Base-by-base conservation (phyloP, 1,140 invertebrate species). In the Orius insidiosus region DNA sequence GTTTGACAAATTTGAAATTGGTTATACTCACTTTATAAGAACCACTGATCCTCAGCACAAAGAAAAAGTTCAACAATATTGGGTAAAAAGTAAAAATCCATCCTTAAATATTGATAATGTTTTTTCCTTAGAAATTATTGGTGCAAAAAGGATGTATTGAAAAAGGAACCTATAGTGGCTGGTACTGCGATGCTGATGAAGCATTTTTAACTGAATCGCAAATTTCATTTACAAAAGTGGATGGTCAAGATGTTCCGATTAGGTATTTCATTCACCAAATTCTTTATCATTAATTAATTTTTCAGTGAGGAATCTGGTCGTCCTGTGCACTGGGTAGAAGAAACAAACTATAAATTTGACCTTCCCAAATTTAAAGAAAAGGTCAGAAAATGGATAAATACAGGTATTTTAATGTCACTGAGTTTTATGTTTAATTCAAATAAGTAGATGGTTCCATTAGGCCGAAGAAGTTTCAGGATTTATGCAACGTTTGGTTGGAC, bases 141-240 rank as follows among this genome's bases (percentile, higher is more conserved):
- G 56, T 73, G 5, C 58, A 71, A 2, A 74, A 72, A 19, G 82
- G 78, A 7, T 70, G 78, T 55, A 88, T 98, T 52, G 92, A 90
- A 62, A 77, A 78, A 55, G 80, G 80, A 0, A 71, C 72, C 44
- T 98, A 98, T 64, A 68, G 77, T 35, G 94, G 95, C 9, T 98
- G 92, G 92, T 99, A 99, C 63, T 95, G 84, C 55, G 70, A 82
- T 3, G 74, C 80, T 5, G 95, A 98, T 63, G 95, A 98, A 66
- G 72, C 83, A 2, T 98, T 97, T 65, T 66, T 97, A 3, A 71
- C 78, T 0, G 75, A 88, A 39, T 62, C 71, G 1, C 85, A 96
- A 56, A 24, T 24, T 24, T 24, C 3, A 4, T 63, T 94, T 1
- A 71, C 68, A 40, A 71, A 73, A 52, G 53, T 70, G n/a, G 53